Base-by-base conservation (phyloP, 2,113 vertebrate genomes). In the Trichechus manatus region DNA sequence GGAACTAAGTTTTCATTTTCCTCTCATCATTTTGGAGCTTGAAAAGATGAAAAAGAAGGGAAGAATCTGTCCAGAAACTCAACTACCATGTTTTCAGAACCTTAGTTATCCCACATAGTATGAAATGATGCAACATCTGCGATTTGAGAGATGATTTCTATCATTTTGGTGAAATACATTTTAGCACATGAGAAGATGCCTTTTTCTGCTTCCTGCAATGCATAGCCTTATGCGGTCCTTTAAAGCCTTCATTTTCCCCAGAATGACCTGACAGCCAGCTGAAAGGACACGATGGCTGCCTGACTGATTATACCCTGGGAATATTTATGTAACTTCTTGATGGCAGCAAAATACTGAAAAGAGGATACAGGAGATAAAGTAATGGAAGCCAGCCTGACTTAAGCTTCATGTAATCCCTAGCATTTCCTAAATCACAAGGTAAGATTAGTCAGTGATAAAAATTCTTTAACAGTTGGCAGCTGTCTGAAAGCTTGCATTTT, bases 311-410 rank as follows among this genome's bases (percentile, higher is more conserved):
- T 8, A 33, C 77, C 89, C 95, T 19, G 7, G 93, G 95, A 97
- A 97, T 94, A 98, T 89, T 87, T 95, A 94, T 97, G 89, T 91
- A 96, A 97, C 77, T 95, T 88, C 87, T 81, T 78, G 84, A 97
- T 92, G 91, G 39, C 81, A 96, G 77, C 94, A 81, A 97, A 98
- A 95, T 89, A 74, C 90, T 93, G 93, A 80, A 93, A 95, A 97
- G 68, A 97, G 93, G 93, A 97, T 90, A 74, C 39, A 95, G 74
- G 77, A 92, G 97, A 93, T 94, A 97, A 95, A 94, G 68, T 95
- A 63, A 79, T 89, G 89, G 97, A 50, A 68, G 14, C 15, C 70
- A 36, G 9, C 44, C 44, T 53, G n/a, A 97, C 94, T 97, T 80
- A 91, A 98, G 75, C 80, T 85, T 42, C 70, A 13, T 96, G 78